Base-by-base conservation (phyloP, 1,140 invertebrate genomes). In the Drosophila subpulchrella region DNA sequence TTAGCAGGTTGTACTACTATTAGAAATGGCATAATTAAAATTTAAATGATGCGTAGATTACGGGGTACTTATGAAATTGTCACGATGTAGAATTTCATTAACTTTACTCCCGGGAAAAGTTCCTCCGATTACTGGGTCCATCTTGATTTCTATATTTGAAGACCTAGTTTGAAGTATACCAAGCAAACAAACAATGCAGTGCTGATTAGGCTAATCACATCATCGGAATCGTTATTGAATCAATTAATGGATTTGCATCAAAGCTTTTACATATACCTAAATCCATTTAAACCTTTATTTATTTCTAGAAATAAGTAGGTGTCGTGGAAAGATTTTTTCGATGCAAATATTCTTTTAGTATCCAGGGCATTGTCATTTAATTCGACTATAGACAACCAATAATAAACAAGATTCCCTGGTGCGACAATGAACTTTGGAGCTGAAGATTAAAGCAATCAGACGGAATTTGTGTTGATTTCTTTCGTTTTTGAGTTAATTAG, bases 171-270 rank as follows among this genome's bases (percentile, higher is more conserved):
- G n/a, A 42, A 36, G 24, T 56, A 56, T 58, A 61, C 50, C 61
- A 54, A 53, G 46, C 65, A 76, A 81, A 81, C 78, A 81, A 81
- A 70, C 78, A 80, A 72, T 66, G 77, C 58, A 51, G 41, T 32
- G 63, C 78, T 81, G 78, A 81, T 81, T 71, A 81, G 53, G 1
- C 57, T 76, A 79, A 80, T 80, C 78, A 42, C 56, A 44, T 39
- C 24, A 75, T 68, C 47, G 55, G 38, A 17, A 75, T 48, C 50
- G 55, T 48, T 48, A 62, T 80, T 62, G 41, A 46, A 46, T 48
- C 12, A 48, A 56, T 32, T 34, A 27, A 17, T 59, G 11, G 20
- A 75, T 24, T 53, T 39, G 36, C 17, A 38, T 38, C 51, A 20
- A 38, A 55, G 48, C 7, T 32, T 13, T 6, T 36, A 7, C n/a